Conservation (phyloP, 1,140 invertebrate species). For the Nasonia longicornis region DNA sequence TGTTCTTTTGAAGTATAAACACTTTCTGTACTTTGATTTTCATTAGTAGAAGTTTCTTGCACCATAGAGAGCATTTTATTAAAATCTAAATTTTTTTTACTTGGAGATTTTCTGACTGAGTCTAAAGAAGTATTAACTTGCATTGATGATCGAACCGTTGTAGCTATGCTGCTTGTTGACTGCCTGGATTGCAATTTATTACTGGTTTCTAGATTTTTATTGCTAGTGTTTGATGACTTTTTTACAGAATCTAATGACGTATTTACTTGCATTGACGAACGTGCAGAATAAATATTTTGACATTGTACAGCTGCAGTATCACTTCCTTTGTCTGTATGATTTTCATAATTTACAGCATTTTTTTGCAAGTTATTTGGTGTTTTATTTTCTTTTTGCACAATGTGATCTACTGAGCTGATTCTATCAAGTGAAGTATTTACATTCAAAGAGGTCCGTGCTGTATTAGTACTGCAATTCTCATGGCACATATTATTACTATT, state of each 20-base stretch:
- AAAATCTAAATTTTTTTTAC: slow-evolving; percentile 33
- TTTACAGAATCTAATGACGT: slow-evolving; percentile 10
- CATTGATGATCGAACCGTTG: slow-evolving; percentile 50
- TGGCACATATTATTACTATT: slow-evolving; percentile 19
- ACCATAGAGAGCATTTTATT: slow-evolving; percentile 39
- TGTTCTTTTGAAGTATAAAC: slow-evolving; percentile 27
- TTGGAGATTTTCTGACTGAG: slow-evolving; percentile 42
- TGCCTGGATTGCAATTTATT: background rate
- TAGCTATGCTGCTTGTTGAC: slow-evolving; percentile 35
- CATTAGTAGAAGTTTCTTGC: slow-evolving; percentile 23
- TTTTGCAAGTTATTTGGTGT: slow-evolving; percentile 24
- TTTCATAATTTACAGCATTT: background rate
- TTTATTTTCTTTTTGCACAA: slow-evolving; percentile 35
- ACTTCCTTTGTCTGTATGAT: slow-evolving; percentile 11
- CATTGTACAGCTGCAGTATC: background rate
- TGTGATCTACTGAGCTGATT: background rate
- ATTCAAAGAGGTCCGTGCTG: slow-evolving; percentile 52
- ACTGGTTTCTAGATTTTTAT: slow-evolving; percentile 17
- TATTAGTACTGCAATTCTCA: slow-evolving; percentile 34
- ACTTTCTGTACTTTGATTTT: background rate
- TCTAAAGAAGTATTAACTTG: slow-evolving; percentile 60
- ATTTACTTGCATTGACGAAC: slow-evolving; percentile 27
- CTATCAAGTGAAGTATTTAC: slow-evolving; percentile 57
- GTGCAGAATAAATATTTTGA: slow-evolving; percentile 3
- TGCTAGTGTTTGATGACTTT: background rate